These are phyloP conservation scores for Amazona vittata DNA, from an alignment of 2,113 vertebrate species.

Conservation along the genomic window DNA sequence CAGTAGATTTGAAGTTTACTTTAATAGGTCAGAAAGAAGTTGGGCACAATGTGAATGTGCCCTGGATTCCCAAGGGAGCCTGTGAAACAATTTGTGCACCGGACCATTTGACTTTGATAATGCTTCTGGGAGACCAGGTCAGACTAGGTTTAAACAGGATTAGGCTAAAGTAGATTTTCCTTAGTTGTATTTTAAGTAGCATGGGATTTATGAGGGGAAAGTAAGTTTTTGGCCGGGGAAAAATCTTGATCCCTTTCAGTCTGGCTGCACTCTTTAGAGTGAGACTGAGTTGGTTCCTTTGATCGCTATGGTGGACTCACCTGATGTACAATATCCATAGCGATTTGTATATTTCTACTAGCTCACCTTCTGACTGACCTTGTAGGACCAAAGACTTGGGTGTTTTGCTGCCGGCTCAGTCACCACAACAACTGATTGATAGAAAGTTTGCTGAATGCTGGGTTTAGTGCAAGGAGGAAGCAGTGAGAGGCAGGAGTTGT, in stretches of 20 bases:
- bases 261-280: neutral
- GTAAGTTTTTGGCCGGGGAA: conserved; percentile 7
- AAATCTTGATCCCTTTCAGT: conserved; percentile 6
- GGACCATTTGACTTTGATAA: conserved; percentile 23
- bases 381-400: neutral
- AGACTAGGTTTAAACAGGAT: conserved; percentile 67
- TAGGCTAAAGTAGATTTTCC: conserved; percentile 56
- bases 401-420: neutral
- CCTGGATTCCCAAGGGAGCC: neutral
- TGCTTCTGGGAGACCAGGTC: conserved; percentile 41
- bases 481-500: neutral
- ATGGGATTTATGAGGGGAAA: conserved; percentile 38
- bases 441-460: accelerated
- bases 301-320: neutral
- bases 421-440: accelerated
- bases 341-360: neutral
- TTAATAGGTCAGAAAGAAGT: neutral
- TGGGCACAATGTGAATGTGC: neutral
- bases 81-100: neutral
- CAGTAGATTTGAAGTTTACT: neutral
- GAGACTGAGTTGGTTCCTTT: neutral
- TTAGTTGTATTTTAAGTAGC: conserved; percentile 50
- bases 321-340: neutral
- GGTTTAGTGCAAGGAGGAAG: neutral
- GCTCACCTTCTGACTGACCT: neutral